phyloP scores from a whole-genome alignment of 2,113 vertebrate species.

The Erythrocebus patas region DNA sequence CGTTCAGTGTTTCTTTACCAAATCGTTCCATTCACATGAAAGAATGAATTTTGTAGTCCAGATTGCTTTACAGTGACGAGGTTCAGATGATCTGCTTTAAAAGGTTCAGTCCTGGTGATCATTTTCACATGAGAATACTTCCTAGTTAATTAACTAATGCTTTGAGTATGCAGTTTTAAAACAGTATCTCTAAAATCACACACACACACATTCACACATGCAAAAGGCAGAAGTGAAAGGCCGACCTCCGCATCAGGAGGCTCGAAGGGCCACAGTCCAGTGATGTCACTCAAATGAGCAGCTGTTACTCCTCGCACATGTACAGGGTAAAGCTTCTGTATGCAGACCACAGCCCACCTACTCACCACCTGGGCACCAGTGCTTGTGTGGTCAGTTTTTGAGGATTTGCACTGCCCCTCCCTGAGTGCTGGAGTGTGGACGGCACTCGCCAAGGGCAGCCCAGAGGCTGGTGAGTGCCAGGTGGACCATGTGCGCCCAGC shows the following conservation, averaged over 20 bases:
- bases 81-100: background rate
- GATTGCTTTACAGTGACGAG: background rate
- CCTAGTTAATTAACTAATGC: background rate
- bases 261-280: too few species aligned
- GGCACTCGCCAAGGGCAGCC: background rate
- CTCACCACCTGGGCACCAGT: background rate
- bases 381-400: too few species aligned
- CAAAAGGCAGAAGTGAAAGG: background rate
- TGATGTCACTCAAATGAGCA: background rate
- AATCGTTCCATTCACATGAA: background rate
- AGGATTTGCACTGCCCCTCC: background rate
- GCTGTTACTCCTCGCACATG: background rate
- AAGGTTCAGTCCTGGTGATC: background rate
- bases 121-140: background rate
- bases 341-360: background rate
- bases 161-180: background rate
- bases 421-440: background rate
- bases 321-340: background rate
- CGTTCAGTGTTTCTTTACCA: background rate
- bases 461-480: background rate
- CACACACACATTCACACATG: background rate
- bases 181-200: background rate
- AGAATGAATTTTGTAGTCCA: background rate
- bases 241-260: background rate
- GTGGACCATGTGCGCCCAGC: background rate